phyloP scores from a whole-genome alignment of 2,113 vertebrate genomes.

The Seriola dumerili region DNA sequence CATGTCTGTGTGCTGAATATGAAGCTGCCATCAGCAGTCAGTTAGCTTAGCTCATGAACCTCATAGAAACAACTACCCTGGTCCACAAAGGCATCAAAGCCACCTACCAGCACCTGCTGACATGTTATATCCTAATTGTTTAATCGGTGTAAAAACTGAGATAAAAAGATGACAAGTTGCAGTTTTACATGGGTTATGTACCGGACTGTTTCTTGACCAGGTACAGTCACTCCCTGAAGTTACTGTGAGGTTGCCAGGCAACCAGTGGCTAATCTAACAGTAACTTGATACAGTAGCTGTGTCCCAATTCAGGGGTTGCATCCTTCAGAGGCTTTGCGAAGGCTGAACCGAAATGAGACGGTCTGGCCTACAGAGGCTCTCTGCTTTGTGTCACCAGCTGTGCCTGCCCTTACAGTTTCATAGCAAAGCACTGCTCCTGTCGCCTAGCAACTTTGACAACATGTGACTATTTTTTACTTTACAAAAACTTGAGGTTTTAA shows the following conservation, averaged over 20 bases:
- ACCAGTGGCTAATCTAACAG: conserved; percentile 14
- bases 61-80: too few relatives aligned
- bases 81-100: too few relatives aligned
- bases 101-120: not conserved
- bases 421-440: too few relatives aligned
- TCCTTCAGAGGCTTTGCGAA: too few relatives aligned
- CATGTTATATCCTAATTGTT: not conserved
- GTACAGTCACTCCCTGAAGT: not conserved
- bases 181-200: not conserved
- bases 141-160: not conserved
- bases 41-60: not conserved
- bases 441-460: too few relatives aligned
- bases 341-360: too few relatives aligned
- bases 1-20: conserved; percentile 1
- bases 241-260: conserved; percentile 8
- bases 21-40: not conserved
- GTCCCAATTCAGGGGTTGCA: too few relatives aligned
- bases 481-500: too few relatives aligned
- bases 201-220: not conserved
- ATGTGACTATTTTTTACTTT: too few relatives aligned
- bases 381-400: too few relatives aligned
- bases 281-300: not conserved
- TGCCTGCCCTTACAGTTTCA: too few relatives aligned
- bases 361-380: too few relatives aligned
- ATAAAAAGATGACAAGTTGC: not conserved